Evolutionary conservation across 2,113 vertebrate species (phyloP).

Genomic region (Nothobranchius kuhntae): DNA sequence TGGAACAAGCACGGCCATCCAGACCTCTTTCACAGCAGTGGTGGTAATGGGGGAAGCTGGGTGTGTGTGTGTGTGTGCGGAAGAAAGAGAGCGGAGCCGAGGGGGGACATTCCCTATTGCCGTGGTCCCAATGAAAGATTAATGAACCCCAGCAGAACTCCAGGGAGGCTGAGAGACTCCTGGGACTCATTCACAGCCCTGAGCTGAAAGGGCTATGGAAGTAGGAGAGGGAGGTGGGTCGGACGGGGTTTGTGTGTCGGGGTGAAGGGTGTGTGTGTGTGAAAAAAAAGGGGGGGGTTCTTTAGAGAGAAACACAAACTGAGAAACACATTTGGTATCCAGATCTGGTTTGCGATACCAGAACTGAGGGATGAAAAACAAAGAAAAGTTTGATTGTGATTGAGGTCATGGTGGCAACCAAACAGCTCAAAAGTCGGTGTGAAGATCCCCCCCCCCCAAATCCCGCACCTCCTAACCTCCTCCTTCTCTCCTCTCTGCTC

Average conservation of each 20-base stretch:
- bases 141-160: conserved; percentile 82
- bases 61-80: conserved; percentile 2
- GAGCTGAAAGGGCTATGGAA: conserved; percentile 74
- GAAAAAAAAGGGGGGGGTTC: conserved; percentile 42
- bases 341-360: conserved; percentile 54
- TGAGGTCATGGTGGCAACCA: conserved; percentile 65
- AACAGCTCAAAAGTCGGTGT: conserved; percentile 56
- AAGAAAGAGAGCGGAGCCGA: too few relatives aligned
- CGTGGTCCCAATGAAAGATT: conserved; percentile 83
- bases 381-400: conserved; percentile 24
- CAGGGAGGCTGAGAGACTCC: conserved; percentile 79
- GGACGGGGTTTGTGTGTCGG: conserved; percentile 29
- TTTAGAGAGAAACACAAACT: conserved; percentile 70
- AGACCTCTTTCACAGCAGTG: conserved; percentile 38
- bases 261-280: conserved; percentile 16
- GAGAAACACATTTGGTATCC: conserved; percentile 43
- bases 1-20: conserved; percentile 22
- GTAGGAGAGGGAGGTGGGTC: conserved; percentile 32
- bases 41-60: conserved; percentile 7
- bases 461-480: conserved; percentile 62
- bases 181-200: conserved; percentile 80
- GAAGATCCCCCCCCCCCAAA: conserved; percentile 6
- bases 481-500: conserved; percentile 53
- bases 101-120: conserved; percentile 67
- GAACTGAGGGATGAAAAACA: conserved; percentile 42